Base-by-base conservation (phyloP, 2,113 vertebrate species). In the Scomber scombrus region DNA sequence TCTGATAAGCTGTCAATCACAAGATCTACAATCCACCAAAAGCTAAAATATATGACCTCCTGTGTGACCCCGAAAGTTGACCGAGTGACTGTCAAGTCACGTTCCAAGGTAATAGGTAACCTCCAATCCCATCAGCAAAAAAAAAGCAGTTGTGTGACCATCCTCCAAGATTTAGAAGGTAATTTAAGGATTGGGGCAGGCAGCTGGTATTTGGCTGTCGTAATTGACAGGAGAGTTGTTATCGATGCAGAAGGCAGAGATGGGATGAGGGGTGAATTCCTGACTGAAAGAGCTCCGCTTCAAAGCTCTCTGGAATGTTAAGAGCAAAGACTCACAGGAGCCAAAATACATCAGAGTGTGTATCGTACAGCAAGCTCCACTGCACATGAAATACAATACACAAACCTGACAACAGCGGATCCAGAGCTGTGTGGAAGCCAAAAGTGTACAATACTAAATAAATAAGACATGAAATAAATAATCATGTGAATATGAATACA, bases 131-230 rank as follows among this genome's bases (percentile, higher is more conserved):
- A 78, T 88, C 51, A 61, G 51, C 71, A 2, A 51, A 72, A 45
- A 75, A 45, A 15, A 66, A 84, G 64, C 52, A 54, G 51, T 47
- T 69, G 52, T 78, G 70, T 78, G 78, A 72, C 71, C 70, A 50
- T 71, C 23, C 61, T 73, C 8, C 51, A 63, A 86, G 89, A 90
- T 89, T 90, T 85, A 88, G 73, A 66, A 75, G 87, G 85, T 81
- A 79, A 81, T 91, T 89, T 91, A 84, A 78, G 88, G 85, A 83
- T 73, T 77, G 78, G 63, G 64, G 72, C 60, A 69, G 55, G 51
- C 82, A 60, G 71, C 47, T 16, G 12, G 66, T 19, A 29, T 50
- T 76, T 12, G 40, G 54, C 78, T 49, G 43, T 29, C 13, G 19
- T 52, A 16, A 70, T 69, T 79, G 75, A 81, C 74, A 78, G 69